A percentile compares a stretch with the other conserved stretches of the same genome.
These are phyloP conservation scores for Buceros bicornis DNA, from an alignment of 2,797 vertebrate species.

Conservation along the genomic window DNA sequence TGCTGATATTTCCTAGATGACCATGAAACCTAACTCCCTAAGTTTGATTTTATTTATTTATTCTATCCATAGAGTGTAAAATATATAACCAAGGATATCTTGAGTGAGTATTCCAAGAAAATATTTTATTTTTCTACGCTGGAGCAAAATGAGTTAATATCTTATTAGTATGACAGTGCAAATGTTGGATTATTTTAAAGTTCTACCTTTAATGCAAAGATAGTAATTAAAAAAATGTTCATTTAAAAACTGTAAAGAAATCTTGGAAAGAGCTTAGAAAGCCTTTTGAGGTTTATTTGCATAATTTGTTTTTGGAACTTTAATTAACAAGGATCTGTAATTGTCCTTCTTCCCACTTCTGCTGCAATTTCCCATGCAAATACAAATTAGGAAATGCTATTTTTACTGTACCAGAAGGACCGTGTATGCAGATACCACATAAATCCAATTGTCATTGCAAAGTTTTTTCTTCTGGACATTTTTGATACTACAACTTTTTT, in stretches of 20 bases:
- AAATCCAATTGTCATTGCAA: conserved; percentile 45
- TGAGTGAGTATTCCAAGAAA: not conserved
- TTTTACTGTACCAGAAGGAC: conserved; percentile 62
- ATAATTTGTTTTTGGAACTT: conserved; percentile 82
- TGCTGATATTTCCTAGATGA: not conserved
- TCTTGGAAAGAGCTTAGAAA: conserved; percentile 63
- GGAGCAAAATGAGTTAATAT: not conserved
- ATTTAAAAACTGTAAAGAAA: conserved; percentile 46
- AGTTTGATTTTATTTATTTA: not conserved
- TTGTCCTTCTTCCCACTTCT: conserved; percentile 77
- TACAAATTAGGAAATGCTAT: conserved; percentile 72
- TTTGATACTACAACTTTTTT: not conserved
- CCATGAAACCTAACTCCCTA: not conserved
- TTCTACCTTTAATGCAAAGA: conserved; percentile 24
- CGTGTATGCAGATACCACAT: not conserved
- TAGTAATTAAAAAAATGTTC: conserved; percentile 4
- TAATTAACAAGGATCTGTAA: conserved; percentile 77
- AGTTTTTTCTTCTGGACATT: not conserved
- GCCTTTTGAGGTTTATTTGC: conserved; percentile 73
- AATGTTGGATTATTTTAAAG: conserved; percentile 15
- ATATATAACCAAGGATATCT: not conserved
- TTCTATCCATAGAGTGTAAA: not conserved
- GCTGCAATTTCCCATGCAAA: conserved; percentile 77
- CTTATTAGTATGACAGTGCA: not conserved
- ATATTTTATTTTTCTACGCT: not conserved